phyloP scores from a whole-genome alignment of 2,888 invertebrate species.

The Diloba caeruleocephala region DNA sequence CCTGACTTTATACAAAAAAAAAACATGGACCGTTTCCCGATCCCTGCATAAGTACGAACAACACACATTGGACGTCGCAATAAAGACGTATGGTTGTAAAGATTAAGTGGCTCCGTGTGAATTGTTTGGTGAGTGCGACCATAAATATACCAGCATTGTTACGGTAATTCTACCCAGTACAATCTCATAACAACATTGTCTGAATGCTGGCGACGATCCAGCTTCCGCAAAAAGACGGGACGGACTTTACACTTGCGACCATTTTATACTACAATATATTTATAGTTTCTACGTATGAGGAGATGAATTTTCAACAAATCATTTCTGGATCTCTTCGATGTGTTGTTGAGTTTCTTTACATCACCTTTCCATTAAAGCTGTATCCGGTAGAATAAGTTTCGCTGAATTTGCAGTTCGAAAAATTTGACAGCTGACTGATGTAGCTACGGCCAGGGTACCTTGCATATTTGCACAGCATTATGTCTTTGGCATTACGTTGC shows the following conservation, averaged over 20 bases:
- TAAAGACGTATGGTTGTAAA: slow-evolving; percentile 33
- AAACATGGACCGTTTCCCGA: too few relatives aligned
- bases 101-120: slow-evolving; percentile 42
- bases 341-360: neutral
- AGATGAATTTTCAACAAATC: slow-evolving; percentile 33
- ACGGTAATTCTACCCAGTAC: slow-evolving; percentile 60
- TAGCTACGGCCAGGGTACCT: too few relatives aligned
- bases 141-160: slow-evolving; percentile 58
- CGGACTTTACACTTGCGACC: slow-evolving; percentile 48
- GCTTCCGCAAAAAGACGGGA: slow-evolving; percentile 58
- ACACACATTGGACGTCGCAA: slow-evolving; percentile 20
- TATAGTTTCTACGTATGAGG: slow-evolving; percentile 38
- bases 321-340: slow-evolving; percentile 11
- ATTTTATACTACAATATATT: slow-evolving; percentile 38
- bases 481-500: too few relatives aligned
- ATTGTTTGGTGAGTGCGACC: slow-evolving; percentile 34
- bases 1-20: too few relatives aligned
- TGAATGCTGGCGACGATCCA: slow-evolving; percentile 71
- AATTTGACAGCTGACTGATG: too few relatives aligned
- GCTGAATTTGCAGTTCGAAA: too few relatives aligned
- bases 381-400: neutral
- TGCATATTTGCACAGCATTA: too few relatives aligned
- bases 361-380: slow-evolving; percentile 11
- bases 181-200: slow-evolving; percentile 75
- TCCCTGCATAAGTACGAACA: too few relatives aligned